Percentiles rank a stretch among this genome's conserved stretches.
Conservation (phyloP, 2,888 invertebrate genomes). For the Andrena minutula region DNA sequence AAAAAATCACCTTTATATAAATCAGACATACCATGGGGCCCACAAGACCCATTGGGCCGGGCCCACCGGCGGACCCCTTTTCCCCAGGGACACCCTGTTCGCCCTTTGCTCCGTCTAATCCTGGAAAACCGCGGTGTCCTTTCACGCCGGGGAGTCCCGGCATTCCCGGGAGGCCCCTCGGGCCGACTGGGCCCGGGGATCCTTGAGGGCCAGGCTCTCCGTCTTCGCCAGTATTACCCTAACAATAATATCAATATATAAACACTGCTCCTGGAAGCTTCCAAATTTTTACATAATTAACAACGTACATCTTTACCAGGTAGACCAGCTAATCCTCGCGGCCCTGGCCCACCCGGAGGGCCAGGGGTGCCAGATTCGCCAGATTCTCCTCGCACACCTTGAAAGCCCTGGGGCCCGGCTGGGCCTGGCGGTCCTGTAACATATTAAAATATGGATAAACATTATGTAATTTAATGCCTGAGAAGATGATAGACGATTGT, state of each 20-base stretch:
- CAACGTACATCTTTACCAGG: slow-evolving; percentile 91
- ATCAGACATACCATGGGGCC: slow-evolving; percentile 88
- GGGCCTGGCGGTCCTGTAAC: slow-evolving; percentile 84
- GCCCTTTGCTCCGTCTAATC: slow-evolving; percentile 93
- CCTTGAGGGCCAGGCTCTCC: slow-evolving; percentile 92
- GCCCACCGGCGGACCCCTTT: slow-evolving; percentile 89
- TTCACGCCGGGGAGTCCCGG: slow-evolving; percentile 93
- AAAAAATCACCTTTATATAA: neutral
- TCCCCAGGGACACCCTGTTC: slow-evolving; percentile 92
- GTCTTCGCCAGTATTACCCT: slow-evolving; percentile 93
- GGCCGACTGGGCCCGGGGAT: slow-evolving; percentile 89
- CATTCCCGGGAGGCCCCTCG: slow-evolving; percentile 90
- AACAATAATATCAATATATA: slow-evolving; percentile 31
- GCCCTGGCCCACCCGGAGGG: slow-evolving; percentile 86
- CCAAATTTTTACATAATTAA: neutral
- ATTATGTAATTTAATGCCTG: neutral
- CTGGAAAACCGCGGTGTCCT: slow-evolving; percentile 93
- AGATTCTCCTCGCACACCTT: slow-evolving; percentile 92
- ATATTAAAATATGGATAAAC: neutral
- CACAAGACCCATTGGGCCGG: slow-evolving; percentile 90
- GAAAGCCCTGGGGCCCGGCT: slow-evolving; percentile 92
- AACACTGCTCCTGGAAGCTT: neutral
- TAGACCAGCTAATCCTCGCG: slow-evolving; percentile 89
- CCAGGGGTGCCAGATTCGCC: slow-evolving; percentile 91
- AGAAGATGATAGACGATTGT: neutral